Base-by-base conservation (phyloP, 1,140 invertebrate genomes). In the Calosoma granatense region DNA sequence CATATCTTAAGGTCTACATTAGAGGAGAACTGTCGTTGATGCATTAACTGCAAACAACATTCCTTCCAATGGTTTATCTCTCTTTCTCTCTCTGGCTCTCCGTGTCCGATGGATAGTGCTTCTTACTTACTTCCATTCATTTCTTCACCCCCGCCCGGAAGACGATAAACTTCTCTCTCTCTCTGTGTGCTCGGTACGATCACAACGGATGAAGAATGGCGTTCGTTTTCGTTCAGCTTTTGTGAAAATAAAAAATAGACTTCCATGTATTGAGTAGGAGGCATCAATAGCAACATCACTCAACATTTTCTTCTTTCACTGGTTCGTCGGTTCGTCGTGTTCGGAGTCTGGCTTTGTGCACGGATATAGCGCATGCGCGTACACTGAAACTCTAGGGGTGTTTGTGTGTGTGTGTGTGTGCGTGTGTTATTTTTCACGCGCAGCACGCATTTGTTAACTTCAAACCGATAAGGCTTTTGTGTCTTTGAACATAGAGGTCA, bases 401-500 rank as follows among this genome's bases (percentile, higher is more conserved):
- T 30, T 51, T 51, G 43, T 4, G 43, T 51, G 43, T 15, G 43
- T 15, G 15, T 51, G 43, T 6, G 19, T 6, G 12, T n/a, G 17
- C 51, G 21, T 17, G 51, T 21, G 51, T 47, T 47, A 47, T 47
- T 47, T 47, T 47, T 47, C 41, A 47, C 41, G 41, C 41, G 9
- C 41, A 3, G 41, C 41, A 47, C 41, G 41, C 41, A 47, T 47
- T 47, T 47, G 41, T 47, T 47, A 6, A 47, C 41, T 47, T 47
- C 41, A 47, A 47, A 17, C 41, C 41, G 68, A 70, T 70, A 70
- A 70, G 67, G 64, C 67, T 62, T 67, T 67, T 67, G 65, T 67
- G 67, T 68, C 65, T 66, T 60, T 66, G 60, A 66, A 62, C 65
- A 65, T 65, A 62, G 61, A 63, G 66, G 64, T 65, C 67, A 67